A percentile compares a stretch with the other conserved stretches of the same genome.
Conservation (phyloP, 2,113 vertebrate species). For the Entelurus aequoreus region DNA sequence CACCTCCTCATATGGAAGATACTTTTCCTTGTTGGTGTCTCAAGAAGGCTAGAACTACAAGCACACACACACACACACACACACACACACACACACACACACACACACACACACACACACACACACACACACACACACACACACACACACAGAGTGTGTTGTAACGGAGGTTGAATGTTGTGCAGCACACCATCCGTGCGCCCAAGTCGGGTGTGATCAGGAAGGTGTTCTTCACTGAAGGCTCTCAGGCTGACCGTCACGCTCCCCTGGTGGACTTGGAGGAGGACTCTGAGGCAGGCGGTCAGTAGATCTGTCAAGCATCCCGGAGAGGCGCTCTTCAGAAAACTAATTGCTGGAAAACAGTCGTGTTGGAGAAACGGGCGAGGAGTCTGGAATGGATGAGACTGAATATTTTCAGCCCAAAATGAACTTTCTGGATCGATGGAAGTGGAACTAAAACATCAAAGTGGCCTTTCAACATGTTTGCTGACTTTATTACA, state of each 20-base stretch:
- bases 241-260: conserved; percentile 85
- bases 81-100: no score
- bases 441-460: neutral
- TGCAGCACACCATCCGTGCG: conserved; percentile 87
- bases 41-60: no score
- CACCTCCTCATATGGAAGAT: no score
- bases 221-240: conserved; percentile 86
- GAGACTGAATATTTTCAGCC: neutral
- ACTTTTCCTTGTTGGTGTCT: no score
- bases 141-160: neutral
- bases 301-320: conserved; percentile 31
- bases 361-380: no score
- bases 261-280: conserved; percentile 79
- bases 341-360: no score
- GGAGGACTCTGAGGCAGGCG: conserved; percentile 60
- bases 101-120: neutral
- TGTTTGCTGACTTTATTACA: neutral
- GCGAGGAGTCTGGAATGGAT: neutral
- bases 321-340: neutral
- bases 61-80: no score
- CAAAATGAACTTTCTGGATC: neutral
- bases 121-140: neutral
- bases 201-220: conserved; percentile 85
- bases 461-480: neutral
- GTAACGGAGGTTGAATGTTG: neutral